Evolutionary conservation across 2,113 vertebrate genomes (phyloP).

Genomic region (Coregonus clupeaformis): DNA sequence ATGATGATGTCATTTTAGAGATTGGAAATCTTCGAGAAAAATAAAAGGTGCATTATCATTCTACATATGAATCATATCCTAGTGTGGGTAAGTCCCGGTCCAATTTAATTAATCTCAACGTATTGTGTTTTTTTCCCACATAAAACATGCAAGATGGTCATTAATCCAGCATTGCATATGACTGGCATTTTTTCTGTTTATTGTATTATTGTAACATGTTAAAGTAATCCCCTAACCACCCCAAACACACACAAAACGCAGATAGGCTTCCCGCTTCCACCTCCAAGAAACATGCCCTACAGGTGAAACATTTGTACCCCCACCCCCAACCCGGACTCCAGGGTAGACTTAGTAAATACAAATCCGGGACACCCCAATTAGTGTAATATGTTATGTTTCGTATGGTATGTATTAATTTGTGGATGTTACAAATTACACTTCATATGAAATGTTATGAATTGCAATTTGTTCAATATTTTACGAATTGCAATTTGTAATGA

Average conservation of each 20-base stretch:
- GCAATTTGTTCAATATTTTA: too few species aligned
- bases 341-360: too few species aligned
- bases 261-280: neutral
- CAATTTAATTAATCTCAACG: neutral
- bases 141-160: neutral
- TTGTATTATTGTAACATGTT: neutral
- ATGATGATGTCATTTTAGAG: conserved; percentile 10
- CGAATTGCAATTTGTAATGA: too few species aligned
- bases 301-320: conserved; percentile 30
- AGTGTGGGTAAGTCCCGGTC: neutral
- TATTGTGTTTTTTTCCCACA: neutral
- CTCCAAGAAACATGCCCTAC: conserved; percentile 8
- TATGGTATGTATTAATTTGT: too few species aligned
- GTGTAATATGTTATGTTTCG: too few species aligned
- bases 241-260: conserved; percentile 42
- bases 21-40: conserved; percentile 26
- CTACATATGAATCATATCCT: neutral
- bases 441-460: too few species aligned
- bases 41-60: conserved; percentile 10
- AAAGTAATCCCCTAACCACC: neutral
- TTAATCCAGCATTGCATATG: neutral
- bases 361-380: too few species aligned
- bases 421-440: too few species aligned
- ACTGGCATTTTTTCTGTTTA: neutral
- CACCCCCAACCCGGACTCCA: too few species aligned